phyloP scores from a whole-genome alignment of 2,888 invertebrate species.

The Cremastinae sp. region DNA sequence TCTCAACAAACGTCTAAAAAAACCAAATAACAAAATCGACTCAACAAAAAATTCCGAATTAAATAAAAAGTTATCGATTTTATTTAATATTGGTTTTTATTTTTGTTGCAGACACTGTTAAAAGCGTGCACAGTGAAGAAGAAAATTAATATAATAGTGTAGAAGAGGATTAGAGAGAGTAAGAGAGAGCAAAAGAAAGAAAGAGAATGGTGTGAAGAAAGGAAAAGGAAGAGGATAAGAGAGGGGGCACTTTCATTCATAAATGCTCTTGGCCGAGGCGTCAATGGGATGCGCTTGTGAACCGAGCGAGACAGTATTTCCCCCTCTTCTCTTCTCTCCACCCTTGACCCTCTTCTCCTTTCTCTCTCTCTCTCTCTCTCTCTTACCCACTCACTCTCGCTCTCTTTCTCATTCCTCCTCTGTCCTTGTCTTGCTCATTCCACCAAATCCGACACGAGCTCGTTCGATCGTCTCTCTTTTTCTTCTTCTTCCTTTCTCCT shows the following conservation, averaged over 20 bases:
- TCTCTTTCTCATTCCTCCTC: not conserved
- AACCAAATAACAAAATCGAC: too few species aligned
- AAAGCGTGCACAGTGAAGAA: constrained; percentile 27
- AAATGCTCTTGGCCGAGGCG: constrained; percentile 74
- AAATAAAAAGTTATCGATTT: too few species aligned
- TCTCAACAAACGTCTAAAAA: too few species aligned
- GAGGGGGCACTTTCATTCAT: constrained; percentile 75
- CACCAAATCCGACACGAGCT: not conserved
- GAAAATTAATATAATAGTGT: constrained; percentile 35
- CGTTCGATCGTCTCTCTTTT: not conserved
- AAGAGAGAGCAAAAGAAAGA: constrained; percentile 43
- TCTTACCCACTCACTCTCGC: constrained; percentile 16
- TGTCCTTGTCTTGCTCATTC: not conserved
- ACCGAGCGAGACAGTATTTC: constrained; percentile 62
- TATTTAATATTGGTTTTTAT: constrained; percentile 26
- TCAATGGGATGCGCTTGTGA: constrained; percentile 77
- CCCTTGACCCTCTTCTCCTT: constrained; percentile 32
- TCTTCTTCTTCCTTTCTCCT: not conserved
- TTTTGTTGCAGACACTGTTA: constrained; percentile 21
- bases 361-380: constrained; percentile 43
- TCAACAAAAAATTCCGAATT: too few species aligned
- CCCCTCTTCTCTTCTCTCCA: constrained; percentile 59
- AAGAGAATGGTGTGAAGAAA: constrained; percentile 26
- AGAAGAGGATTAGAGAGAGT: constrained; percentile 43
- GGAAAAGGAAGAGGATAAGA: constrained; percentile 35